These are phyloP conservation scores for Agrotis clavis DNA, from an alignment of 2,888 invertebrate species.

Conservation along the genomic window DNA sequence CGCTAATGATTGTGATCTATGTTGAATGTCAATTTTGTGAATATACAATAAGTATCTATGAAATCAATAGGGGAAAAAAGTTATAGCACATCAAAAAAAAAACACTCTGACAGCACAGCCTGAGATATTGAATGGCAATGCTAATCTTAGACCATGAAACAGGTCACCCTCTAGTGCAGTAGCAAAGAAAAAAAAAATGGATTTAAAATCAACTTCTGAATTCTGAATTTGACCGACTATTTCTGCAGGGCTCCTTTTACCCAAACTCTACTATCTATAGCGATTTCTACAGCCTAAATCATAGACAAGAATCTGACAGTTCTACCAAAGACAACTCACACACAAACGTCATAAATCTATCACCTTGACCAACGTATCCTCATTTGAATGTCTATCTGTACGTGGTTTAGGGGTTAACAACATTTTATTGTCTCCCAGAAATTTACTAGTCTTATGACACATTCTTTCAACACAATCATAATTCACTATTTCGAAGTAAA, in stretches of 20 bases:
- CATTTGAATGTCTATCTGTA: constrained; percentile 21
- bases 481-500: constrained; percentile 63
- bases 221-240: too few relatives aligned
- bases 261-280: not conserved
- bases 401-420: not conserved
- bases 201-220: too few relatives aligned
- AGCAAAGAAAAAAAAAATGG: too few relatives aligned
- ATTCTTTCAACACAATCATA: constrained; percentile 43
- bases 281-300: not conserved
- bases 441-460: constrained; percentile 39
- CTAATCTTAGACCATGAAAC: too few relatives aligned
- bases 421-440: constrained; percentile 45
- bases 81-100: too few relatives aligned
- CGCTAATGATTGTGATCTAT: too few relatives aligned
- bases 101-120: too few relatives aligned
- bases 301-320: not conserved
- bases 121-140: too few relatives aligned
- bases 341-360: constrained; percentile 24
- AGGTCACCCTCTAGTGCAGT: too few relatives aligned
- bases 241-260: not conserved
- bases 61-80: too few relatives aligned
- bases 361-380: constrained; percentile 16
- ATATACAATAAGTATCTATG: too few relatives aligned
- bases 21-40: too few relatives aligned
- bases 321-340: constrained; percentile 2